phyloP scores from a whole-genome alignment of 2,888 invertebrate species.

The Dorcus parallelipipedus region DNA sequence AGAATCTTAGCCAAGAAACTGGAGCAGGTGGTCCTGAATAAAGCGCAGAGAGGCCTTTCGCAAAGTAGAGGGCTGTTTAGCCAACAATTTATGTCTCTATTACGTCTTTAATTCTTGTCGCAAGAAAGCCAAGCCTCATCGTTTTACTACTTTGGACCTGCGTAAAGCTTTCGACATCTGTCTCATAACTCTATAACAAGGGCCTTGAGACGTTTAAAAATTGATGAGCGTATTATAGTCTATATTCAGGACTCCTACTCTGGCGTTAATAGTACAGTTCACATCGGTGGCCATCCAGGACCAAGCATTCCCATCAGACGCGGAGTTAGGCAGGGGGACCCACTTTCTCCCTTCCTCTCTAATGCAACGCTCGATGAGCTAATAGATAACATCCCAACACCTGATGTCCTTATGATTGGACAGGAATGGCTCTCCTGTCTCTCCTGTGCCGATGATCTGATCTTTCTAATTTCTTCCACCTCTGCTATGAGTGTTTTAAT shows the following conservation, averaged over 20 bases:
- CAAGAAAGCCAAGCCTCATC: no score
- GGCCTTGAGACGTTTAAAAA: no score
- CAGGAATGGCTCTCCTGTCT: neutral
- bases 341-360: neutral
- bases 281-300: neutral
- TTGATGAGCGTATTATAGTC: no score
- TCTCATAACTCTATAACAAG: no score
- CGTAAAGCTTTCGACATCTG: no score
- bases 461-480: constrained; percentile 12
- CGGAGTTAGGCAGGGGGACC: neutral
- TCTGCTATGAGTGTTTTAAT: constrained; percentile 1
- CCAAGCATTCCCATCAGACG: neutral
- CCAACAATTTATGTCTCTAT: neutral
- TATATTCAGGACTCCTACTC: neutral
- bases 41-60: neutral
- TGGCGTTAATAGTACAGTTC: neutral
- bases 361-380: constrained; percentile 22
- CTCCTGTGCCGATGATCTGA: constrained; percentile 24
- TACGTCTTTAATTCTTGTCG: no score
- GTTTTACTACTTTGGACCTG: no score
- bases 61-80: neutral
- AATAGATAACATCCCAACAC: neutral
- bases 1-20: neutral
- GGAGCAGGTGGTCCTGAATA: neutral
- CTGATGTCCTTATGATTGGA: neutral